A percentile compares a stretch with the other conserved stretches of the same genome.
phyloP scores from a whole-genome alignment of 2,888 invertebrate species.

The Parelbella ahira region DNA sequence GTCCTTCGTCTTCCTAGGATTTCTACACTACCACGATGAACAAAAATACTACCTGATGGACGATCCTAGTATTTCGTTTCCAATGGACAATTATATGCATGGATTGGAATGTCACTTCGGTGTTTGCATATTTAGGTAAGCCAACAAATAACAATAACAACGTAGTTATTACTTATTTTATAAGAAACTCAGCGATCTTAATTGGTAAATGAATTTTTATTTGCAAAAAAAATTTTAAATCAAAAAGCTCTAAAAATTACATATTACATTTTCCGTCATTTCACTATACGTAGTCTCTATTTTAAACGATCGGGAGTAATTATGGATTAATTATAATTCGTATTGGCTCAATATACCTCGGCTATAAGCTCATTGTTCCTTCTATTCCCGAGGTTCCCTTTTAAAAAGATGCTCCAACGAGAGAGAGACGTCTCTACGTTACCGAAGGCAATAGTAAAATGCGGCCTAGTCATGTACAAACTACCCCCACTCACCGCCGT shows the following conservation, averaged over 20 bases:
- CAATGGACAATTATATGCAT: conserved; percentile 66
- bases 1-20: conserved; percentile 66
- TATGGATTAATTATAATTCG: too few relatives aligned
- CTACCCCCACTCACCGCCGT: conserved; percentile 66
- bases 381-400: conserved; percentile 54
- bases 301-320: too few relatives aligned
- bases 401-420: conserved; percentile 60
- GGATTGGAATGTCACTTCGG: conserved; percentile 68
- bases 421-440: conserved; percentile 55
- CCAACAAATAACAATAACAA: too few relatives aligned
- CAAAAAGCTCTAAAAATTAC: too few relatives aligned
- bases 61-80: conserved; percentile 65
- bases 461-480: conserved; percentile 69
- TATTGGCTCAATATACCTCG: too few relatives aligned
- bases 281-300: too few relatives aligned
- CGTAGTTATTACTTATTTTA: too few relatives aligned
- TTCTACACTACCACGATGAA: conserved; percentile 66
- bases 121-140: conserved; percentile 64
- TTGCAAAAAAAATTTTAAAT: too few relatives aligned
- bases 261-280: too few relatives aligned
- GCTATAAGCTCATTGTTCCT: too few relatives aligned
- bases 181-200: too few relatives aligned
- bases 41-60: conserved; percentile 64
- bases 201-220: too few relatives aligned
- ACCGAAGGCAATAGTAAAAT: conserved; percentile 72